Base-by-base conservation (phyloP, 2,888 invertebrate species). In the Odontocerum albicorne region DNA sequence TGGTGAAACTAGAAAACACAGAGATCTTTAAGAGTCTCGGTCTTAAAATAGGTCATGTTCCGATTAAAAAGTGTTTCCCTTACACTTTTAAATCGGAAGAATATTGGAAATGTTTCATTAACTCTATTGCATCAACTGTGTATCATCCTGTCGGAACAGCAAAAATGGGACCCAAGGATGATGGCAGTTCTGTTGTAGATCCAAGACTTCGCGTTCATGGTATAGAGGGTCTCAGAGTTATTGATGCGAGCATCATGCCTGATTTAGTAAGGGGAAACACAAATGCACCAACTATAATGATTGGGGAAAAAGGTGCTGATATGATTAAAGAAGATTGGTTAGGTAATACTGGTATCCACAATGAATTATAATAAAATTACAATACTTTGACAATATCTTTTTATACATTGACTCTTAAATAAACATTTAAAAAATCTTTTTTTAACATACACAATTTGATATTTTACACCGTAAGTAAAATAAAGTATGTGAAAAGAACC, bases 61-160 rank as follows among this genome's bases (percentile, higher is more conserved):
- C 67, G 4, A 63, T 77, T n/a, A 62, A 66, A 7, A 66, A 65
- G 13, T 80, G 80, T 60, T 63, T 60, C 1, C 57, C 66, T 31
- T 62, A 67, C 33, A 59, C 62, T n/a, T 68, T 67, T 45, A 64
- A 67, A 35, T 66, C 71, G 1, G 71, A 77, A 38, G 66, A 66
- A 0, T 85, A 82, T 65, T 81, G 83, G 80, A 70, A 71, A 58
- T 86, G 86, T 64, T 75, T 81, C 32, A 73, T 81, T 4, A 71
- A 73, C 12, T 72, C 80, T 57, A 73, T 81, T 67, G 74, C 74
- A 4, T 70, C 75, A 1, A 80, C 82, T 1, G 66, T 81, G 20
- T 88, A 85, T 68, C 88, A 90, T 66, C 84, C 86, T 1, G 82
- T 82, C 1, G 85, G 88, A 40, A 87, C 86, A 1, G 81, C 81